phyloP scores from a whole-genome alignment of 2,797 vertebrate species.

The Lutjanus argentimaculatus region DNA sequence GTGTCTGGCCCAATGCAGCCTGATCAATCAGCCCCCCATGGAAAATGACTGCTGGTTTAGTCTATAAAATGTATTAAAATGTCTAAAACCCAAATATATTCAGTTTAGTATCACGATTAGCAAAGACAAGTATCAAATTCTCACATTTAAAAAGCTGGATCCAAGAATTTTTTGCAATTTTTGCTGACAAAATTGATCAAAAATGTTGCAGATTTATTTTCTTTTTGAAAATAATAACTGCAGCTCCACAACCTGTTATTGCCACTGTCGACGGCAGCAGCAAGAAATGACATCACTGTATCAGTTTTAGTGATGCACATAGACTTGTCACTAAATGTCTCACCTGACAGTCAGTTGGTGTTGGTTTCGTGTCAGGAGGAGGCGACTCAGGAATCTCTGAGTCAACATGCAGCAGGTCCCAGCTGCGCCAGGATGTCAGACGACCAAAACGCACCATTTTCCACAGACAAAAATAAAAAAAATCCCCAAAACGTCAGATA shows the following conservation, averaged over 20 bases:
- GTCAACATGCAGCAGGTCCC: slow-evolving; percentile 84
- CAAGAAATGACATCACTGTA: background rate
- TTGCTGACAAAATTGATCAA: background rate
- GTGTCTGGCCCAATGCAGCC: no score
- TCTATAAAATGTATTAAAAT: background rate
- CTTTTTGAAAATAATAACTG: background rate
- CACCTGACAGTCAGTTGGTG: slow-evolving; percentile 73
- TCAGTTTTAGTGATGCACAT: background rate
- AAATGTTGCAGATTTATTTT: background rate
- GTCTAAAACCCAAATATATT: background rate
- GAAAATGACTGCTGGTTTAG: no score
- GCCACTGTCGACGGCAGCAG: background rate
- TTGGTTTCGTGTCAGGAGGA: slow-evolving; percentile 10
- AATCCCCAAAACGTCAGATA: background rate
- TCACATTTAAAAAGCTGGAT: background rate
- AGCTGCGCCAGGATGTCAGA: slow-evolving; percentile 85
- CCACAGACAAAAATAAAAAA: background rate
- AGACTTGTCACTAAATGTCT: slow-evolving; percentile 35
- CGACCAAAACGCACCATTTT: slow-evolving; percentile 83
- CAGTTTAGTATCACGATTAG: background rate
- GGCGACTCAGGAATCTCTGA: slow-evolving; percentile 68
- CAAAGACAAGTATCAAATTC: background rate
- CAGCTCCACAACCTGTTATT: background rate
- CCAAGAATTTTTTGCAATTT: background rate
- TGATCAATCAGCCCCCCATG: no score